Evolutionary conservation across 2,113 vertebrate genomes (phyloP), one percentile per base, ranked within the genome.

Genomic region (Pseudopodoces humilis): DNA sequence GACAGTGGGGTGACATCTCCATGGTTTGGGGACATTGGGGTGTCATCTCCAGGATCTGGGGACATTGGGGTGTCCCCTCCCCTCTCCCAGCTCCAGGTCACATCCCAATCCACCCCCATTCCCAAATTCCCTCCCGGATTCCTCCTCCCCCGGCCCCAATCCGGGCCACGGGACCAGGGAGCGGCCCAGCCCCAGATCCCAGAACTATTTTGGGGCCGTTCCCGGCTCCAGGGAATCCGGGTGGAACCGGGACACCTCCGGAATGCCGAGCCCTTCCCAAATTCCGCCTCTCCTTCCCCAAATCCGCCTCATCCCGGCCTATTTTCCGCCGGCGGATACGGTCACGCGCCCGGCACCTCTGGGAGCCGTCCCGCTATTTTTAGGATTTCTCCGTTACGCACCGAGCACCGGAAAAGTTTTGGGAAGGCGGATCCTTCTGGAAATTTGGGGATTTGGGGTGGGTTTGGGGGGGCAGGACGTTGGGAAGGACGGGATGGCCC

Each of bases 121-220:
- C 75, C 83, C 52, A 8, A 14, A 46, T 43, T 7, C 75, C 30
- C 4, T 0, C 4, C 33, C 4, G 43, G 70, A 20, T n/a, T n/a
- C 7, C 0, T 37, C 19, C 7, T 22, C 31, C 55, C 77, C 55
- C 33, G 1, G 18, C 58, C 46, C 2, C 13, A 4, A 62, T 74
- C 18, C 0, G 6, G 63, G 69, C 60, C 46, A 46, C 0, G 6
- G 65, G 80, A 24, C 7, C 50, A 4, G 0, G 2, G 17, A 15
- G 11, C 11, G 44, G 55, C 19, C 47, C 1, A 88, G 92, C 69
- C 86, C 94, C 83, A 85, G 75, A 79, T 94, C 74, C 79, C 7
- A 0, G 4, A 74, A 18, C 6, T 92, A 87, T 90, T 90, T 69
- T 0, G 14, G 67, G 77, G 21, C 21, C 12, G 5, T 30, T 43